These are phyloP conservation scores for Brachyistius frenatus DNA, from an alignment of 2,113 vertebrate genomes.

Conservation along the genomic window DNA sequence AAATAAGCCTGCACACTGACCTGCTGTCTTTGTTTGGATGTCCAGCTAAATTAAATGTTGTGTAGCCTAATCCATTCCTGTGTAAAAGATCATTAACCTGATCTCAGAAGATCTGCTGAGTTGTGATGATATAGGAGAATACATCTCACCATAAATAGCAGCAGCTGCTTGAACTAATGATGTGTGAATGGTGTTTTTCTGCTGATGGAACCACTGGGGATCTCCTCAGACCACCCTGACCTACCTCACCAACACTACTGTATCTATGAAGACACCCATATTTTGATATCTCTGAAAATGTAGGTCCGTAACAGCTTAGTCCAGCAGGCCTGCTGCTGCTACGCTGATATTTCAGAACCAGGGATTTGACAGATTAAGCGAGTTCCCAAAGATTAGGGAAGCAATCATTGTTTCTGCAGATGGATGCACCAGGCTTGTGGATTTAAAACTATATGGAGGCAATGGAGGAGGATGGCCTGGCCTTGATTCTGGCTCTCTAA, in stretches of 20 bases:
- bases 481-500: conserved; percentile 44
- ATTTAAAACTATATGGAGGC: conserved; percentile 62
- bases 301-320: conserved; percentile 76
- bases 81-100: conserved; percentile 19
- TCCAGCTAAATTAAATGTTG: conserved; percentile 1
- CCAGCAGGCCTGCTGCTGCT: conserved; percentile 57
- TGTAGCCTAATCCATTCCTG: background rate
- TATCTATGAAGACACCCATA: background rate
- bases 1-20: background rate
- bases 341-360: conserved; percentile 73
- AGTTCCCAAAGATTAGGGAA: conserved; percentile 80
- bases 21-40: conserved; percentile 4
- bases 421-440: conserved; percentile 57
- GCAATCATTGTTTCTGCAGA: conserved; percentile 80
- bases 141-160: background rate
- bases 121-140: background rate
- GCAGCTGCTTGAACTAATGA: background rate
- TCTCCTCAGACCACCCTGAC: background rate
- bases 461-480: conserved; percentile 22
- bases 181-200: background rate
- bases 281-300: conserved; percentile 72
- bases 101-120: background rate
- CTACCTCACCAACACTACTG: background rate
- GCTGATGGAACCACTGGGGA: background rate
- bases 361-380: conserved; percentile 80